Base-by-base conservation (phyloP, 2,797 vertebrate species). In the Serranus cabrilla region DNA sequence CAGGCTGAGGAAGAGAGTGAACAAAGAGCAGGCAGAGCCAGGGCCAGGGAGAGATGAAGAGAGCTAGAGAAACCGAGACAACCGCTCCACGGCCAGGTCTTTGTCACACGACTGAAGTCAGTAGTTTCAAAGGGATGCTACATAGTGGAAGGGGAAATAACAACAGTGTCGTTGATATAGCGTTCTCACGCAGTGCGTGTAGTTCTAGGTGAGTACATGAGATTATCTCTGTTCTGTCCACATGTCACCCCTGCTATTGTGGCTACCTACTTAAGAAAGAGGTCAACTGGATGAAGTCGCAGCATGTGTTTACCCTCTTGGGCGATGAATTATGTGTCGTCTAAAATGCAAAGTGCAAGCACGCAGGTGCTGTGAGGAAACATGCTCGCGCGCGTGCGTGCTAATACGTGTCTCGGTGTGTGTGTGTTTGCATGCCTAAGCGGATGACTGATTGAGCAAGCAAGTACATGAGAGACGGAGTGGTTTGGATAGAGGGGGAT, bases 21-120 rank as follows among this genome's bases (percentile, higher is more conserved):
- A 92, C 92, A 93, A 94, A 95, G 93, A 93, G 92, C 87, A 85
- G 84, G 76, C 89, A 82, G 80, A 84, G 92, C 75, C 82, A 62
- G 75, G 91, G 87, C 86, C 83, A 84, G 65, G 79, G 80, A 90
- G 85, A 83, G 78, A 91, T 76, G 80, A 86, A 87, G 86, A 81
- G 74, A 80, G 85, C 51, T 78, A 82, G 80, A 79, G 83, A 80
- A 82, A 86, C 76, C 18, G 66, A 92, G 80, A 88, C 81, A 81
- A 67, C 78, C 20, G 42, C 77, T 85, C 81, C 77, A 46, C 34
- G 83, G 74, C 85, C 78, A 62, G 74, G 87, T 85, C 84, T 80
- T 73, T 80, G 86, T 87, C 87, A 85, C 69, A 75, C 54, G 13
- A 71, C 76, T 76, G 67, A 81, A 84, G 86, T 87, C 73, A 45